These are phyloP conservation scores for Plectropomus leopardus DNA, from an alignment of 2,113 vertebrate species.

Conservation along the genomic window DNA sequence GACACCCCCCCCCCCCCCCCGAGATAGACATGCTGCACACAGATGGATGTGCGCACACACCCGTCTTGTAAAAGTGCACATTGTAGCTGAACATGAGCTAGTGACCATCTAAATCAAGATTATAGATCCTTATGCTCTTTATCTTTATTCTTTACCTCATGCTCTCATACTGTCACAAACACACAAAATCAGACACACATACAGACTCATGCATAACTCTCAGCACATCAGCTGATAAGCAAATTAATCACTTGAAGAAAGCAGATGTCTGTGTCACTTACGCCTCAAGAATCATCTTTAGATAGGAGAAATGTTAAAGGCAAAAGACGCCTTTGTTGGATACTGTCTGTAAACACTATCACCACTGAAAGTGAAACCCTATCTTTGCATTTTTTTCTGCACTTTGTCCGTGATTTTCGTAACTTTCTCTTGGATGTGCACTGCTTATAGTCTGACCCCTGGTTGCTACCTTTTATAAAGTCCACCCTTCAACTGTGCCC, in stretches of 20 bases:
- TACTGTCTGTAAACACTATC: too few species aligned
- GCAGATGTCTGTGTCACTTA: conserved; percentile 31
- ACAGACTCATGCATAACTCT: conserved; percentile 17
- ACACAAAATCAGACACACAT: background rate
- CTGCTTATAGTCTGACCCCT: too few species aligned
- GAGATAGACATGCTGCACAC: conserved; percentile 42
- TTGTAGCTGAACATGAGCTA: background rate
- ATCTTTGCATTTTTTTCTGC: too few species aligned
- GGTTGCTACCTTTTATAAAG: too few species aligned
- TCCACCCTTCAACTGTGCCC: too few species aligned
- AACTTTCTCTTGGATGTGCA: too few species aligned
- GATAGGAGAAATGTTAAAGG: conserved; percentile 4
- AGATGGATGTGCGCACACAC: conserved; percentile 24
- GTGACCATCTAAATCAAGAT: background rate
- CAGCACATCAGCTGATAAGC: conserved; percentile 37
- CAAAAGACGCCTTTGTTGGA: too few species aligned
- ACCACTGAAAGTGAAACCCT: too few species aligned
- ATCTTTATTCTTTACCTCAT: background rate
- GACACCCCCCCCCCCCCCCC: too few species aligned
- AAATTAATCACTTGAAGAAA: conserved; percentile 41
- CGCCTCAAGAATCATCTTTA: conserved; percentile 23
- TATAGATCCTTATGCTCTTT: background rate
- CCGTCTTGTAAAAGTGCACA: background rate
- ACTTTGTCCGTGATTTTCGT: too few species aligned
- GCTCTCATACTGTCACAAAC: background rate